Conservation (phyloP, 2,797 vertebrate genomes). For the Spinibarbus caldwelli region DNA sequence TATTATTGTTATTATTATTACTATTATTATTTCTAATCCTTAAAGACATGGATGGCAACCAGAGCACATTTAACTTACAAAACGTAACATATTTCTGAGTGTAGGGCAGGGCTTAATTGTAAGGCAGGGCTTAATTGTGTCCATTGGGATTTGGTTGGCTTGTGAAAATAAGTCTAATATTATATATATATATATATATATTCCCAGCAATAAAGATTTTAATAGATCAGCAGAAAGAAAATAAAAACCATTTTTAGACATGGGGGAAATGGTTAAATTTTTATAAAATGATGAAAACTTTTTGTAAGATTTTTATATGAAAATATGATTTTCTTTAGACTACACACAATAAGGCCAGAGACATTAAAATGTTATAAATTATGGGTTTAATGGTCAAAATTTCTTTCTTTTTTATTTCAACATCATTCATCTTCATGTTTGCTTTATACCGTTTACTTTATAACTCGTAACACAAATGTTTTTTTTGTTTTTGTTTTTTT, state of each 20-base stretch:
- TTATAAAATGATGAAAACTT: not conserved
- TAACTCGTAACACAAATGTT: no score
- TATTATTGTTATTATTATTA: no score
- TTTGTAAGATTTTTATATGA: not conserved
- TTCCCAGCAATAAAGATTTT: not conserved
- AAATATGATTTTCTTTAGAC: not conserved
- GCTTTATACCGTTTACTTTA: not conserved
- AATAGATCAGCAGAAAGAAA: not conserved
- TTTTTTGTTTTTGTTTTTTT: no score
- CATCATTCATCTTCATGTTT: no score
- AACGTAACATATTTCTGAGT: not conserved
- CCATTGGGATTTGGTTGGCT: not conserved
- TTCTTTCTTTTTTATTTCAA: not conserved
- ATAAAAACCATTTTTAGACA: not conserved
- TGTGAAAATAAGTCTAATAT: not conserved
- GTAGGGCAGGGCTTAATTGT: no score
- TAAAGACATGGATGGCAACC: not conserved
- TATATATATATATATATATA: not conserved
- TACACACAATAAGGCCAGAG: not conserved
- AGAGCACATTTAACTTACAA: not conserved
- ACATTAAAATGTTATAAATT: not conserved
- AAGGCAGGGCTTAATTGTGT: not conserved
- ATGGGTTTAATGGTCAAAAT: not conserved
- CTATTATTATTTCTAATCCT: not conserved
- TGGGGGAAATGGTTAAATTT: not conserved